Percentiles rank a stretch among this genome's conserved stretches.
These are phyloP conservation scores for Leptoteleia sp. DNA, from an alignment of 1,140 invertebrate species.

Conservation along the genomic window DNA sequence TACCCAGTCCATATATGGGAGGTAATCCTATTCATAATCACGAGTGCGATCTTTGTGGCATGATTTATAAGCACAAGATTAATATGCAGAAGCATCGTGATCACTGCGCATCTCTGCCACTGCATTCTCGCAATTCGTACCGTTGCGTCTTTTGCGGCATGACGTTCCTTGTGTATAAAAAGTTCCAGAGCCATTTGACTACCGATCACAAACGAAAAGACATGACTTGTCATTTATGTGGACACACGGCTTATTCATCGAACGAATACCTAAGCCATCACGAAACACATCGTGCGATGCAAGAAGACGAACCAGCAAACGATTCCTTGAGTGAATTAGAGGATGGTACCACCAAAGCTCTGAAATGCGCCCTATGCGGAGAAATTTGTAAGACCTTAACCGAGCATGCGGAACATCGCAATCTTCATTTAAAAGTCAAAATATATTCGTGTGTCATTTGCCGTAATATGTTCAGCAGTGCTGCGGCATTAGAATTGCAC, in stretches of 20 bases:
- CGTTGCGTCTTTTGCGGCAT: constrained; percentile 75
- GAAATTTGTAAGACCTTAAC: constrained; percentile 83
- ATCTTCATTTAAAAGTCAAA: constrained; percentile 85
- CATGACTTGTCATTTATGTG: constrained; percentile 70
- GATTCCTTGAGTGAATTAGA: constrained; percentile 12
- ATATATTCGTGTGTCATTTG: constrained; percentile 84
- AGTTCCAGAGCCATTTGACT: constrained; percentile 72
- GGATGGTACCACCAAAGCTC: constrained; percentile 74
- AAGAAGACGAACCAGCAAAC: background rate
- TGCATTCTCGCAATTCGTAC: constrained; percentile 70
- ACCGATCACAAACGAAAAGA: constrained; percentile 74
- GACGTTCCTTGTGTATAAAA: constrained; percentile 77
- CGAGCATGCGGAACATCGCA: constrained; percentile 84
- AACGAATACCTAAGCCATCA: constrained; percentile 74
- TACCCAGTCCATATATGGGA: constrained; percentile 71
- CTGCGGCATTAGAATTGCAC: constrained; percentile 82
- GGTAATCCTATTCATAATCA: constrained; percentile 78
- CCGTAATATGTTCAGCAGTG: constrained; percentile 83
- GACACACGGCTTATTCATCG: constrained; percentile 39
- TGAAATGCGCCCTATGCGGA: constrained; percentile 84
- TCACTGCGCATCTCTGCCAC: constrained; percentile 68
- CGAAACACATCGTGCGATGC: constrained; percentile 64
- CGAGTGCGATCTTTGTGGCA: constrained; percentile 76
- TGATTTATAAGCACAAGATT: constrained; percentile 77
- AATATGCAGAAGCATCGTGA: constrained; percentile 76